Evolutionary conservation across 2,888 invertebrate genomes (phyloP), one percentile per base, ranked within the genome.

Genomic region (Oligia strigilis): DNA sequence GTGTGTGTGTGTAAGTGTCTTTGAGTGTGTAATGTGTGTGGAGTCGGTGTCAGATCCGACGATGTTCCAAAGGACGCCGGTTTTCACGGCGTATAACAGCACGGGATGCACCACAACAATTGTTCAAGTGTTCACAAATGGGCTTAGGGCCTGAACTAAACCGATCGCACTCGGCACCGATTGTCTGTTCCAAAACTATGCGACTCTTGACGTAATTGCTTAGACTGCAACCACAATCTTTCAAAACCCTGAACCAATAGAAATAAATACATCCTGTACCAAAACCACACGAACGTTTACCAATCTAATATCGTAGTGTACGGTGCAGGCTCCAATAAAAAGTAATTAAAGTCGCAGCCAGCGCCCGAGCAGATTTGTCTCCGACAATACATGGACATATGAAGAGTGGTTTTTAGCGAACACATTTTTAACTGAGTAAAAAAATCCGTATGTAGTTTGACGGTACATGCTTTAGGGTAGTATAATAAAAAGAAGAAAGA

Each of bases 311-410:
- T 88, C 83, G 84, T 90, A 85, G 89, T 90, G 90, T 89, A 90
- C 89, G 90, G 80, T 78, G 82, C 85, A 84, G 79, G 46, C 69
- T 79, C 90, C 92, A 94, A 95, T 94, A 93, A 94, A 94, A 95
- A 93, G 94, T 93, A 94, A 95, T 95, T 95, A 95, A 95, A 94
- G 93, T 94, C 91, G 80, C 81, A 71, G 85, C 72, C 23, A 83
- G 92, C 90, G 88, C 82, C 84, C 86, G 88, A 29, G 91, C 91
- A 91, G 92, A 91, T 93, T 92, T 92, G 92, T 93, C 92, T 92
- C 91, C 86, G 85, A 87, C 72, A 80, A 87, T 64, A 89, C 89
- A 89, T 79, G 87, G 88, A 90, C 81, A 80, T 75, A 80, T 76
- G 83, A 88, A 88, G 64, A 72, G 40, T n/a, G 43, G 55, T 9